Conservation (phyloP, 2,113 vertebrate species). For the Trogon surrucura region DNA sequence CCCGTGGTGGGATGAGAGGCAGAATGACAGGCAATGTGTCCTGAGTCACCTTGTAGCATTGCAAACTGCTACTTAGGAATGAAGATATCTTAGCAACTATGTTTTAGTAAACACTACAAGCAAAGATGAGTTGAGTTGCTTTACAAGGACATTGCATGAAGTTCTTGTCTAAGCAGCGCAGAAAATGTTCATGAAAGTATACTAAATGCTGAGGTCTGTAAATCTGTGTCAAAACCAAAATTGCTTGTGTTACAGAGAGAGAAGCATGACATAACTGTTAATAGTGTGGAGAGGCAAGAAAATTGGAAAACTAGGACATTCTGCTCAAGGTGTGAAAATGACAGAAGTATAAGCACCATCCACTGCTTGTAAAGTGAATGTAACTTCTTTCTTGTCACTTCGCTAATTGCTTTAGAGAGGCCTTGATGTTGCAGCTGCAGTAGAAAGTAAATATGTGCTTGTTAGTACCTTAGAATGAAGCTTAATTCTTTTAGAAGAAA, state of each 20-base stretch:
- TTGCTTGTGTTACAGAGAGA: not conserved
- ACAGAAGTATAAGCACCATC: not conserved
- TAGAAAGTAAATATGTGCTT: not conserved
- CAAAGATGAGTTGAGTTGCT: not conserved
- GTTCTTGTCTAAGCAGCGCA: not conserved
- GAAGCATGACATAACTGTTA: not conserved
- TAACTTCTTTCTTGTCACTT: not conserved
- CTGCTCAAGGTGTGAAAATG: slow-evolving; percentile 3
- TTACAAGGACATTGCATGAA: not conserved
- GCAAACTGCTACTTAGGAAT: not conserved
- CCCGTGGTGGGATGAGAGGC: not conserved
- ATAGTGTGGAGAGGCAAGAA: not conserved
- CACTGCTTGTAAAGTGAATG: not conserved
- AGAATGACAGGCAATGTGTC: not conserved
- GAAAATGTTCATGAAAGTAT: not conserved
- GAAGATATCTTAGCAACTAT: not conserved
- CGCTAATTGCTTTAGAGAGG: slow-evolving; percentile 8
- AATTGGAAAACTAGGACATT: not conserved
- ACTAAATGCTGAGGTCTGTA: not conserved
- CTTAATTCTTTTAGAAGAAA: not conserved
- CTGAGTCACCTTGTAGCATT: not conserved
- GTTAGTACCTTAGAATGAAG: not conserved
- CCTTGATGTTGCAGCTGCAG: not conserved
- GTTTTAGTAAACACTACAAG: not conserved
- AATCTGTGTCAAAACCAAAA: not conserved